A percentile compares a stretch with the other conserved stretches of the same genome.
phyloP scores from a whole-genome alignment of 2,888 invertebrate genomes.

The Aromia moschata region DNA sequence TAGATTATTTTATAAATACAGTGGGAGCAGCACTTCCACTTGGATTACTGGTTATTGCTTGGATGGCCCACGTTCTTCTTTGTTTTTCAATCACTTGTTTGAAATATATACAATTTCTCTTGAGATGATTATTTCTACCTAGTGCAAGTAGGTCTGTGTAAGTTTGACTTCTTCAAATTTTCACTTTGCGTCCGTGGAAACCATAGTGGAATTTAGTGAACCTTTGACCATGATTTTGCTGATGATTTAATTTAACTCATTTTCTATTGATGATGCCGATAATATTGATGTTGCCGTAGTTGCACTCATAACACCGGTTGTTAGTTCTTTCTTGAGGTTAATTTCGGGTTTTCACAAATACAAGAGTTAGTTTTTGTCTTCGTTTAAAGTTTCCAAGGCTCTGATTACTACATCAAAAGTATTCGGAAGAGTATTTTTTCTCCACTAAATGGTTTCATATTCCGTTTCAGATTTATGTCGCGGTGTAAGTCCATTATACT shows the following conservation, averaged over 20 bases:
- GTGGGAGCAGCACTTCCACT: background rate
- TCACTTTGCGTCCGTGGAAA: background rate
- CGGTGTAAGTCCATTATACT: too few relatives aligned
- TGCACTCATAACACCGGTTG: background rate
- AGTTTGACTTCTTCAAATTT: background rate
- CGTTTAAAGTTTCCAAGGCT: too few relatives aligned
- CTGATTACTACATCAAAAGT: too few relatives aligned
- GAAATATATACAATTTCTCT: background rate
- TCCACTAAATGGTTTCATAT: too few relatives aligned
- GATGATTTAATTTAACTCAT: background rate
- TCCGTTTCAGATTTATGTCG: too few relatives aligned
- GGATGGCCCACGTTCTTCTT: background rate
- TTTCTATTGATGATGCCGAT: background rate
- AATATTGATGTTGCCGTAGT: background rate
- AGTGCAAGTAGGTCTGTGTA: background rate
- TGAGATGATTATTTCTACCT: conserved; percentile 1
- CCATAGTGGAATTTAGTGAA: background rate
- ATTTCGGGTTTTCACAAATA: conserved; percentile 51
- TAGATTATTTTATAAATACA: background rate
- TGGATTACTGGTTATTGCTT: background rate
- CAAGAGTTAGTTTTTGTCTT: conserved; percentile 51
- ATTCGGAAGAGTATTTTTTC: too few relatives aligned
- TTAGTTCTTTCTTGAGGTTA: conserved; percentile 6
- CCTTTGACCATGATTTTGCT: background rate
- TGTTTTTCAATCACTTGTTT: background rate